Percentiles rank a stretch among this genome's conserved stretches.
Evolutionary conservation across 1,140 invertebrate species (phyloP).

Genomic region (Brachionus rotundiformis): DNA sequence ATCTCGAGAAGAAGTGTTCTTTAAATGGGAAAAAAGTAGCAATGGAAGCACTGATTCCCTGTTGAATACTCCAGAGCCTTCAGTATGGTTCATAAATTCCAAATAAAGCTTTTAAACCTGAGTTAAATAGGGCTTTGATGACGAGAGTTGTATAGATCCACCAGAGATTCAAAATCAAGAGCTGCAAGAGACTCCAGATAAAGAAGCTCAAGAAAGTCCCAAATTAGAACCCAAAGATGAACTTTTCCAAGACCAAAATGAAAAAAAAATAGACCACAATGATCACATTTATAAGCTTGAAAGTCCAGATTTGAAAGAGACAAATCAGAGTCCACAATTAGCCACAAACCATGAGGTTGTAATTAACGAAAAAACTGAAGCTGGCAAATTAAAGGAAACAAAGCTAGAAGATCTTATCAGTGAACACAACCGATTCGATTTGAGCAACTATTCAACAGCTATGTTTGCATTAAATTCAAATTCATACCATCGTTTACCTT

Average conservation of each 20-base stretch:
- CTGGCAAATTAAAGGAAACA: neutral
- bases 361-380: neutral
- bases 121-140: neutral
- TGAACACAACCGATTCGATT: slow-evolving; percentile 26
- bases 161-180: neutral
- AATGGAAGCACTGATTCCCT: slow-evolving; percentile 6
- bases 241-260: neutral
- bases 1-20: slow-evolving; percentile 14
- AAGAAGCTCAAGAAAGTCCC: neutral
- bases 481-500: slow-evolving; percentile 4
- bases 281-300: neutral
- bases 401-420: neutral
- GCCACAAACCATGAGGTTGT: neutral
- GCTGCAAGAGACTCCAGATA: neutral
- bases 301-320: neutral
- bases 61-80: neutral
- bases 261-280: neutral
- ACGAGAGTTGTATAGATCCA: neutral
- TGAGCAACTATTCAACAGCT: neutral
- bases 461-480: neutral
- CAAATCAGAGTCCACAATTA: neutral
- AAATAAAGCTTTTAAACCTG: neutral
- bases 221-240: too few species aligned
- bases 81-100: neutral
- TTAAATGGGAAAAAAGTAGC: slow-evolving; percentile 28